These are phyloP conservation scores for Helogale parvula DNA, from an alignment of 2,113 vertebrate genomes.

Conservation along the genomic window DNA sequence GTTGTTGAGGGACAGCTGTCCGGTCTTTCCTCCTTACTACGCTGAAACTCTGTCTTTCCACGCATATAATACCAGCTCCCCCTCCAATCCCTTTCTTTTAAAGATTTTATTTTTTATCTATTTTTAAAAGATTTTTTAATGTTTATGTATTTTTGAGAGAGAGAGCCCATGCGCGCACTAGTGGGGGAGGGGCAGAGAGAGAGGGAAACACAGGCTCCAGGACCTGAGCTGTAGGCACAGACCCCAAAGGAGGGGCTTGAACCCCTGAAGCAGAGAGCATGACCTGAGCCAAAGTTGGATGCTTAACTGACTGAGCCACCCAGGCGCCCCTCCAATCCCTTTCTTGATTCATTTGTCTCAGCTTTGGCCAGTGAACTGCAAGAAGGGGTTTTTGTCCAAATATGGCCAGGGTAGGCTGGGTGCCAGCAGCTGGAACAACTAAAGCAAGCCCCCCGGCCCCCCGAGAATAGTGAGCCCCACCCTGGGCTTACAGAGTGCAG, in stretches of 20 bases:
- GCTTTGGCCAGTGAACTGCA: neutral
- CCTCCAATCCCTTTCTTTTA: neutral
- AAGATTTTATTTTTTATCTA: too few relatives aligned
- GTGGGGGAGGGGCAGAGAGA: too few relatives aligned
- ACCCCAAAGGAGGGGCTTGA: too few relatives aligned
- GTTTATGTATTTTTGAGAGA: too few relatives aligned
- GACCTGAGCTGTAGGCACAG: too few relatives aligned
- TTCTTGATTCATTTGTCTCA: neutral
- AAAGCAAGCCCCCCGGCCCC: neutral
- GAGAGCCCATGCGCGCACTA: too few relatives aligned
- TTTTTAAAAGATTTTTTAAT: too few relatives aligned
- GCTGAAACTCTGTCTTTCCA: neutral
- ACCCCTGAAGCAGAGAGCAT: too few relatives aligned
- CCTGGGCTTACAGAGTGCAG: neutral
- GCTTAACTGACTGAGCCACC: too few relatives aligned
- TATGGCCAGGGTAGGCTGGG: rapidly evolving
- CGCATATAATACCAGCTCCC: neutral
- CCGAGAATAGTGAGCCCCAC: neutral
- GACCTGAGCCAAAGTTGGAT: too few relatives aligned
- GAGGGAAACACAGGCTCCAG: too few relatives aligned
- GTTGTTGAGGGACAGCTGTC: neutral
- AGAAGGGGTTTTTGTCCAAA: neutral
- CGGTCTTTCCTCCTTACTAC: neutral
- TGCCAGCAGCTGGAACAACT: rapidly evolving
- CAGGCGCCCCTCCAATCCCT: too few relatives aligned